These are phyloP conservation scores for Campodea augens DNA, from an alignment of 1,140 invertebrate genomes.

Conservation along the genomic window DNA sequence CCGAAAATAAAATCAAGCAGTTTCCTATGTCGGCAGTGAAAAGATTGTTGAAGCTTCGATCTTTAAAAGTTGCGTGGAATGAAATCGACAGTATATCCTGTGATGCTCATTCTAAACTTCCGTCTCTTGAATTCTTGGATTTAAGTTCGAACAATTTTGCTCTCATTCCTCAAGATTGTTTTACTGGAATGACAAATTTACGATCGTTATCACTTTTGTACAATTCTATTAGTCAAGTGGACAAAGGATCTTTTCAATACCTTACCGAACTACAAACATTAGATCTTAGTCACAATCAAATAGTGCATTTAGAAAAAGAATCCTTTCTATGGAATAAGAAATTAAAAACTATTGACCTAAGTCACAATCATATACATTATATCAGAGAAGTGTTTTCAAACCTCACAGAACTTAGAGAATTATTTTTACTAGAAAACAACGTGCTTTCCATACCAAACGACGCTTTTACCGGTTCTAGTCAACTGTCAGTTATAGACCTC, in stretches of 20 bases:
- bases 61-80: slow-evolving; percentile 63
- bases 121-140: slow-evolving; percentile 54
- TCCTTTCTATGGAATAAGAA: slow-evolving; percentile 54
- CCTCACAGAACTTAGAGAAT: slow-evolving; percentile 49
- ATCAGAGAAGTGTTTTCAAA: slow-evolving; percentile 60
- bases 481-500: slow-evolving; percentile 61
- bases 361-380: slow-evolving; percentile 71
- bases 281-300: slow-evolving; percentile 72
- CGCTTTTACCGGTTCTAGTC: slow-evolving; percentile 54
- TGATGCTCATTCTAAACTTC: slow-evolving; percentile 46
- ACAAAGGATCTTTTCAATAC: slow-evolving; percentile 51
- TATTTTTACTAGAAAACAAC: slow-evolving; percentile 80
- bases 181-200: slow-evolving; percentile 54
- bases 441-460: slow-evolving; percentile 62
- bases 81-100: slow-evolving; percentile 48
- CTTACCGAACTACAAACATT: slow-evolving; percentile 55
- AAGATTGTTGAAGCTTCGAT: slow-evolving; percentile 47
- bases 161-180: slow-evolving; percentile 48
- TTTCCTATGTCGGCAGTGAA: slow-evolving; percentile 63
- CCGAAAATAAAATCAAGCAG: slow-evolving; percentile 59
- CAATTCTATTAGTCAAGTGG: slow-evolving; percentile 56
- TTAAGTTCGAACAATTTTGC: slow-evolving; percentile 70
- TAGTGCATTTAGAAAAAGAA: slow-evolving; percentile 44
- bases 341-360: slow-evolving; percentile 61
- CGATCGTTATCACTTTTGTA: slow-evolving; percentile 61